Evolutionary conservation across 2,888 invertebrate genomes (phyloP).

Genomic region (Pammene aurita): DNA sequence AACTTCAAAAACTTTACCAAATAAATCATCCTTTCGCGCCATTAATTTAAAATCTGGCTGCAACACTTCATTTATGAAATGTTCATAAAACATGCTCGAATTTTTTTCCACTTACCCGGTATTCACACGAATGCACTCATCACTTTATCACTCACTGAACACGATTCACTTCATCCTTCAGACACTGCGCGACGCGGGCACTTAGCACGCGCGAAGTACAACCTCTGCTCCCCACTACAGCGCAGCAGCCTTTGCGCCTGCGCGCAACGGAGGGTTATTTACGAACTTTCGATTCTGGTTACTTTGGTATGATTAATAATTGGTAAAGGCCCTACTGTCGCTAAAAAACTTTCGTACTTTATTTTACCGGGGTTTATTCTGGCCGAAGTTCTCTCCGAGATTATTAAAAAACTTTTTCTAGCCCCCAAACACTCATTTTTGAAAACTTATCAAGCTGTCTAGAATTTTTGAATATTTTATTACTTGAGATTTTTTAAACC

Average conservation of each 20-base stretch:
- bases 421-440: neutral
- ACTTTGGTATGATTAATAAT: conserved; percentile 33
- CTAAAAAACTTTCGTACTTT: neutral
- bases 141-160: conserved; percentile 35
- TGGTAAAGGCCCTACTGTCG: neutral
- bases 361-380: neutral
- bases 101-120: conserved; percentile 25
- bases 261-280: conserved; percentile 23
- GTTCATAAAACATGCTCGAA: neutral
- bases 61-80: too few relatives aligned
- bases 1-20: conserved; percentile 24
- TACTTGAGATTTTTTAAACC: too few relatives aligned
- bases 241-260: conserved; percentile 23
- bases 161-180: conserved; percentile 35
- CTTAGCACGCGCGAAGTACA: conserved; percentile 8
- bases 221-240: conserved; percentile 32
- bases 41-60: neutral
- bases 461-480: neutral
- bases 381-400: neutral
- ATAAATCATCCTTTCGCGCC: conserved; percentile 10
- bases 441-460: neutral
- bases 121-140: conserved; percentile 35
- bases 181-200: conserved; percentile 32
- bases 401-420: conserved; percentile 12
- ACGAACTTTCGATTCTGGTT: conserved; percentile 39